Conservation (phyloP, 2,797 vertebrate species). For the Xiphophorus birchmanni region DNA sequence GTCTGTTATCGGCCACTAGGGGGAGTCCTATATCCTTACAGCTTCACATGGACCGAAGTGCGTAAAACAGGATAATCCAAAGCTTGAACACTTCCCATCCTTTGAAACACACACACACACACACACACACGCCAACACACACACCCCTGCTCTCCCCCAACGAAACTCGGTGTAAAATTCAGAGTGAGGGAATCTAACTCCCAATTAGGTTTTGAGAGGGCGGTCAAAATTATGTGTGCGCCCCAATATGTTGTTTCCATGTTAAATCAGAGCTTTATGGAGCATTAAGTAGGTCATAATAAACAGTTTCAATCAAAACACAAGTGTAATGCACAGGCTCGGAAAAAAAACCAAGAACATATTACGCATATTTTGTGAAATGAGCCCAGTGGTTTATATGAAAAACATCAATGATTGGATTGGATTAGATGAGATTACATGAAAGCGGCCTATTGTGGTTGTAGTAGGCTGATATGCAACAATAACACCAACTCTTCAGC, state of each 20-base stretch:
- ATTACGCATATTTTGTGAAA: neutral
- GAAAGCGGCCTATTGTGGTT: neutral
- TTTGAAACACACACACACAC: neutral
- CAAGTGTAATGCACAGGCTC: neutral
- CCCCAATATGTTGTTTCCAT: neutral
- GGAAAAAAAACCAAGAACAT: neutral
- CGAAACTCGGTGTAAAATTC: neutral
- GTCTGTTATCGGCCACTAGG: constrained; percentile 35
- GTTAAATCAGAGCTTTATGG: neutral
- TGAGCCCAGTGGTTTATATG: neutral
- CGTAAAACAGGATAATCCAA: neutral
- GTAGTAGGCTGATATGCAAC: neutral
- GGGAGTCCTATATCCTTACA: constrained; percentile 8
- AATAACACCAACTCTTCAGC: neutral
- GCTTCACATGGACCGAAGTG: neutral
- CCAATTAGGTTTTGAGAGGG: neutral
- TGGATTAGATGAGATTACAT: constrained; percentile 16
- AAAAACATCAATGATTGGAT: constrained; percentile 6
- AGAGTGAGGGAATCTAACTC: neutral
- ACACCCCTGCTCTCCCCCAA: neutral
- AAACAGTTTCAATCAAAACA: neutral
- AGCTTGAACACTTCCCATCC: neutral
- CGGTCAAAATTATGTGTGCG: neutral
- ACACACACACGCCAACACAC: neutral
- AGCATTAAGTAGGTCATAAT: neutral